Evolutionary conservation across 2,797 vertebrate genomes (phyloP).

Genomic region (Spinus pinus): DNA sequence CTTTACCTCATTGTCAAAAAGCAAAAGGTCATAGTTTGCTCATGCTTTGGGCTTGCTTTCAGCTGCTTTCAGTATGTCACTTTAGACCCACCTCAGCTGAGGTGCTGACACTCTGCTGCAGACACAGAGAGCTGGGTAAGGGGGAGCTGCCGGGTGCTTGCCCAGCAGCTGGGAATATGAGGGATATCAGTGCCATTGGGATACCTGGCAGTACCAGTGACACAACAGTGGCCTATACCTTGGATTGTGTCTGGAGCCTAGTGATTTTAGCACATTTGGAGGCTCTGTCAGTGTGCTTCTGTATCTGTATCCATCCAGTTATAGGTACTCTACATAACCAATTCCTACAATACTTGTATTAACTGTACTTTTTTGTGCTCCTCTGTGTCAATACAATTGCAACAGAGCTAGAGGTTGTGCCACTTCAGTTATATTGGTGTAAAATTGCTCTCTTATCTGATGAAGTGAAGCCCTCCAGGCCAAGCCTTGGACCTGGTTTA

Average conservation of each 20-base stretch:
- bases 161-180: neutral
- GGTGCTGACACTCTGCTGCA: neutral
- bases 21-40: neutral
- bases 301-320: neutral
- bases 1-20: constrained; percentile 53
- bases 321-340: neutral
- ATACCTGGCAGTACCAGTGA: neutral
- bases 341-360: neutral
- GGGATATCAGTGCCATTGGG: neutral
- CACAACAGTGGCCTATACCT: neutral
- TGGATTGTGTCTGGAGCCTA: neutral
- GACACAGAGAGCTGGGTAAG: neutral
- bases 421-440: neutral
- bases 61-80: constrained; percentile 19
- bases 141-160: rapidly evolving
- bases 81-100: constrained; percentile 8
- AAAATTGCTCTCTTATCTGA: neutral
- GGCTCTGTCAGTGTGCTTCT: neutral
- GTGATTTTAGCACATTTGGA: neutral
- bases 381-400: neutral
- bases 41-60: constrained; percentile 42
- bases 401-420: neutral
- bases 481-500: neutral
- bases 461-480: neutral
- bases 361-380: neutral